These are phyloP conservation scores for Catharus ustulatus DNA, from an alignment of 2,797 vertebrate species.

Conservation along the genomic window DNA sequence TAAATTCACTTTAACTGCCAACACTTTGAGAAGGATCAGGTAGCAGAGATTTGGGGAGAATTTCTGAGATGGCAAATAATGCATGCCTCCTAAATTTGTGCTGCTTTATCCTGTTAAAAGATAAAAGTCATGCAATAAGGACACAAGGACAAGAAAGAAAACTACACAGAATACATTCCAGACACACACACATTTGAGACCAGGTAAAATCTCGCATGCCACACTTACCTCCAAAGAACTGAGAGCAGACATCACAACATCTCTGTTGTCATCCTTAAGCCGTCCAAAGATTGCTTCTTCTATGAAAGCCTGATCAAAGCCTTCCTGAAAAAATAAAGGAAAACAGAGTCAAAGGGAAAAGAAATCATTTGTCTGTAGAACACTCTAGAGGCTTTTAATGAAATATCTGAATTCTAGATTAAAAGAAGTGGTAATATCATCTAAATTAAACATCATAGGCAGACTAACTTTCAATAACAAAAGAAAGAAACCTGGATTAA, in stretches of 20 bases:
- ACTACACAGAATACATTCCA: not conserved
- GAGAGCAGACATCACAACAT: constrained; percentile 84
- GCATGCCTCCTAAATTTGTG: not conserved
- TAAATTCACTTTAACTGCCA: not conserved
- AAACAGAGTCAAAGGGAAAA: not conserved
- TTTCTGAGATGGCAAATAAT: not conserved
- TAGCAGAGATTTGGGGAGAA: not conserved
- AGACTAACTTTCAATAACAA: not conserved
- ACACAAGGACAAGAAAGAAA: not conserved
- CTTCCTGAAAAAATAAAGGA: constrained; percentile 72
- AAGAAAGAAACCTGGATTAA: not conserved
- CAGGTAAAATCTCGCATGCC: not conserved
- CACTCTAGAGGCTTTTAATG: not conserved
- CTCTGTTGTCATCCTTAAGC: constrained; percentile 84
- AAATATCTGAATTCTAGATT: not conserved
- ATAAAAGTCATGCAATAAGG: not conserved
- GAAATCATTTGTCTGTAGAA: not conserved
- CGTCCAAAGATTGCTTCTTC: constrained; percentile 84
- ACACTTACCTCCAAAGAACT: constrained; percentile 79
- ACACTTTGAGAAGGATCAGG: not conserved
- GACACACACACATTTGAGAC: not conserved
- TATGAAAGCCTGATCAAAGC: constrained; percentile 86
- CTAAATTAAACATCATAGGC: not conserved
- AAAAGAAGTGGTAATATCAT: not conserved
- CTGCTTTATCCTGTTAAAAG: not conserved